A percentile compares a stretch with the other conserved stretches of the same genome.
phyloP scores from a whole-genome alignment of 2,797 vertebrate genomes.

The Eupleurogrammus muticus region DNA sequence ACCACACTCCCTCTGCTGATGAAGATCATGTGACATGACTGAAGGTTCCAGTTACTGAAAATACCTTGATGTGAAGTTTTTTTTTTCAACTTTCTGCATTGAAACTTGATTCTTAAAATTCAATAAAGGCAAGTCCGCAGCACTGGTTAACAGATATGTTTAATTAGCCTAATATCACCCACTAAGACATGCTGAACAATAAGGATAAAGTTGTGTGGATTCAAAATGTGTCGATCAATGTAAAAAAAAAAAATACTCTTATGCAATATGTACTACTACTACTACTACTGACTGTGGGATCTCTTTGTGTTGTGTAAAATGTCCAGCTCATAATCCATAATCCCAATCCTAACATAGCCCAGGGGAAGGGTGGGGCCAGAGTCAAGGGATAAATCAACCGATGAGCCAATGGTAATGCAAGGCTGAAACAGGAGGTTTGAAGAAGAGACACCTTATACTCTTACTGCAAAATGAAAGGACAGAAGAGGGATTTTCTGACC shows the following conservation, averaged over 20 bases:
- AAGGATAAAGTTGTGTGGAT: background rate
- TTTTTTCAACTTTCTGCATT: background rate
- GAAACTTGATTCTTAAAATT: background rate
- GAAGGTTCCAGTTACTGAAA: background rate
- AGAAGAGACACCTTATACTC: conserved; percentile 27
- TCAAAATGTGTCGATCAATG: background rate
- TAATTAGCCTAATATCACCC: background rate
- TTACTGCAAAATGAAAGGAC: conserved; percentile 9
- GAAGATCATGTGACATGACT: background rate
- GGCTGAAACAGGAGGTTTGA: conserved; percentile 25
- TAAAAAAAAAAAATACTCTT: conserved; percentile 1
- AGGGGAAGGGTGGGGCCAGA: conserved; percentile 43
- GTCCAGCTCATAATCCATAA: conserved; percentile 59
- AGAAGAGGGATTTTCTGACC: conserved; percentile 10
- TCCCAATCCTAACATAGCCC: conserved; percentile 5
- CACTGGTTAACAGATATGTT: background rate
- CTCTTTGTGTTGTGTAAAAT: conserved; percentile 48
- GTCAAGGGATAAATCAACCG: conserved; percentile 71
- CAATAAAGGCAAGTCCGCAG: background rate
- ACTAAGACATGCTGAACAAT: background rate
- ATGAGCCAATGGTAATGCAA: conserved; percentile 64
- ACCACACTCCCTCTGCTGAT: background rate
- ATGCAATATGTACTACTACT: background rate
- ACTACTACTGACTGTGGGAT: conserved; percentile 16
- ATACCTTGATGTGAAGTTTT: background rate